Conservation (phyloP, 2,797 vertebrate genomes). For the Hydrocynus forskahlii region DNA sequence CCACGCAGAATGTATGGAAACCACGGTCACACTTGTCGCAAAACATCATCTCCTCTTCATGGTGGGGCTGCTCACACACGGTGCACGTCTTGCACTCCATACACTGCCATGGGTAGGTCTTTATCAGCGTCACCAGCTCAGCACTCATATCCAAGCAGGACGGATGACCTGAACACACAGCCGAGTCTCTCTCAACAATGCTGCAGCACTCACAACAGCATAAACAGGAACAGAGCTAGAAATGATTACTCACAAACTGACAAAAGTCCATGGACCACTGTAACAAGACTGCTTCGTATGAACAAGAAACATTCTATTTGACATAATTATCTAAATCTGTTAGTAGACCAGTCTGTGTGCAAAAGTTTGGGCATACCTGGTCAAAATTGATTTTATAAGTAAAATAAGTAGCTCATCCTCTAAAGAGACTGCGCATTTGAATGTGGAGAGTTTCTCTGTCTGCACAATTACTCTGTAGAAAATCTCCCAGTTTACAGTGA, state of each 20-base stretch:
- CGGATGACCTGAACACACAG: slow-evolving; percentile 85
- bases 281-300: not conserved
- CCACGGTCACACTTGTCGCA: slow-evolving; percentile 97
- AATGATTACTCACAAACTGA: not conserved
- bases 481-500: no score
- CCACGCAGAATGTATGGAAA: slow-evolving; percentile 98
- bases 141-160: slow-evolving; percentile 95
- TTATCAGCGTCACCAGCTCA: slow-evolving; percentile 91
- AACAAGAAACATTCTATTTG: not conserved
- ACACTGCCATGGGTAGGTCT: slow-evolving; percentile 98
- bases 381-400: no score
- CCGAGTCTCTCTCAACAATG: not conserved
- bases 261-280: no score
- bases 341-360: no score
- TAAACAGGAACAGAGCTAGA: not conserved
- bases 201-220: not conserved
- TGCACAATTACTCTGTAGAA: no score
- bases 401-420: no score
- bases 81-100: slow-evolving; percentile 99
- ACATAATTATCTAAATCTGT: no score
- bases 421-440: no score
- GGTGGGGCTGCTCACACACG: slow-evolving; percentile 95
- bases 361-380: no score
- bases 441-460: no score
- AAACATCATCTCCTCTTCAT: slow-evolving; percentile 99